Base-by-base conservation (phyloP, 2,888 invertebrate species). In the Hirtodrosophila histrioides region DNA sequence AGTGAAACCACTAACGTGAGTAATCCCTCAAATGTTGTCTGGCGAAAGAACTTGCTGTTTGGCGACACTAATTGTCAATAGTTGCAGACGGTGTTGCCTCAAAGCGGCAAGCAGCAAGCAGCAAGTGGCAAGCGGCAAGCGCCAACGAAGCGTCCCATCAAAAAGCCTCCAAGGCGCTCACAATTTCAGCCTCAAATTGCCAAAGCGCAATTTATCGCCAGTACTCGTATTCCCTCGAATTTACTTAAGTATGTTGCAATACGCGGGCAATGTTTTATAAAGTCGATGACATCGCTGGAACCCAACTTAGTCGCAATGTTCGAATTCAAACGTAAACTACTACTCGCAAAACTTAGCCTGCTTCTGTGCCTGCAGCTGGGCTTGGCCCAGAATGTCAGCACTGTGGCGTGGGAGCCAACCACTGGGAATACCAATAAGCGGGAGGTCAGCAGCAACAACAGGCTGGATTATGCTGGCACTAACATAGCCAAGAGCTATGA, bases 61-160 rank as follows among this genome's bases (percentile, higher is more conserved):
- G 81, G 89, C 88, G 89, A 75, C 78, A 87, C 89, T 89, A 89
- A 89, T 89, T 88, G 88, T 69, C 44, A 56, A 60, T 61, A 62
- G 46, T 64, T 64, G 69, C 66, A 60, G 65, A 41, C 44, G 48
- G 60, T 36, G 31, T 54, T 41, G 57, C 40, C 54, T 40, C 36
- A 44, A 49, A 11, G 36, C 36, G 53, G n/a, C 49, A 48, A 17
- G 39, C 40, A 48, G 45, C 50, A 55, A 31, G 50, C 33, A 12
- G 27, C 49, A 50, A 39, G 50, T 10, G 31, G 17, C 40, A 50
- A 51, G 31, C 31, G 33, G 49, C 44, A 57, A 57, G 31, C 31
- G 62, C 46, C 54, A 48, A 46, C 57, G 37, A 53, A 36, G 41
- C 40, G 45, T 33, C 31, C 3, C 72, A 74, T 33, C 73, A 49